These are phyloP conservation scores for Lathronympha strigana DNA, from an alignment of 2,888 invertebrate genomes.

Conservation along the genomic window DNA sequence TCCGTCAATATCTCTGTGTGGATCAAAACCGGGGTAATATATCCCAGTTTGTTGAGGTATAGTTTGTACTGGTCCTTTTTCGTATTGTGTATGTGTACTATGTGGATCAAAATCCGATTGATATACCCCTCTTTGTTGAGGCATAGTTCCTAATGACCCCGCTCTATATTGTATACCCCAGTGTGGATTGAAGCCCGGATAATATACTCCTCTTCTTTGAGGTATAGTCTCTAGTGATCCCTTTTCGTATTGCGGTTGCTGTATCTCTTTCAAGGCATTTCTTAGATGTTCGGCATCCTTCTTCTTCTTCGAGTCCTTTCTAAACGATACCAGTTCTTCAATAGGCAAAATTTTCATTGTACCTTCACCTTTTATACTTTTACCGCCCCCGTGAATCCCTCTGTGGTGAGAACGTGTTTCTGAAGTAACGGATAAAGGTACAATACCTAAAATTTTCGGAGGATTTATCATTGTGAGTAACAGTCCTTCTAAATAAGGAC, in stretches of 20 bases:
- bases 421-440: constrained; percentile 58
- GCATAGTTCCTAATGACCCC: too few relatives aligned
- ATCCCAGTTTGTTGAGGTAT: too few relatives aligned
- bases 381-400: constrained; percentile 1
- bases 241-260: background rate
- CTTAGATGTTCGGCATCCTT: background rate
- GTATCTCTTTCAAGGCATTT: background rate
- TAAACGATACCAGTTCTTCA: constrained; percentile 8
- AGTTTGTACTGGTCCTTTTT: too few relatives aligned
- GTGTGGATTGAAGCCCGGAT: too few relatives aligned
- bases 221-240: background rate
- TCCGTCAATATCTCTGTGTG: background rate
- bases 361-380: background rate
- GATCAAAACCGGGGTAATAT: background rate
- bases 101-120: background rate
- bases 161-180: too few relatives aligned
- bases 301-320: background rate
- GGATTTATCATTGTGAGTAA: constrained; percentile 57
- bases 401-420: constrained; percentile 10
- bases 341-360: constrained; percentile 15
- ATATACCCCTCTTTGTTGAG: too few relatives aligned
- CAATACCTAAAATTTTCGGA: constrained; percentile 59
- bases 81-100: background rate
- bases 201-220: constrained; percentile 4
- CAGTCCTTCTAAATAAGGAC: constrained; percentile 58